phyloP scores from a whole-genome alignment of 2,113 vertebrate species.

The Saguinus midas region DNA sequence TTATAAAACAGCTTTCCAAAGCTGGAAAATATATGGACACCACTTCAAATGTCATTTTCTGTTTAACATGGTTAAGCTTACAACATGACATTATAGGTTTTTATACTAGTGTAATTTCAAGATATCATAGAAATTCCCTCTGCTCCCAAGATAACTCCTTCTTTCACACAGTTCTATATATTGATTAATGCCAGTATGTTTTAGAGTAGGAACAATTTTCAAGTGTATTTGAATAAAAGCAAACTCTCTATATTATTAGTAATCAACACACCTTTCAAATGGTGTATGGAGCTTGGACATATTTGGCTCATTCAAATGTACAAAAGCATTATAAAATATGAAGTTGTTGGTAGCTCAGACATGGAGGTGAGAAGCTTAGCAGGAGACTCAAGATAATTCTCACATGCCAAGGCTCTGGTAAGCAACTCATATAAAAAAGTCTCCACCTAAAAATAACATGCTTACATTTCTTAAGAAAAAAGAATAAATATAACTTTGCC shows the following conservation, averaged over 20 bases:
- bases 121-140: not conserved
- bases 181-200: not conserved
- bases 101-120: not conserved
- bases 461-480: not conserved
- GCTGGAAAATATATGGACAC: not conserved
- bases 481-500: not conserved
- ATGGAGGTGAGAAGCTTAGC: not conserved
- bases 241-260: not conserved
- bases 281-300: not conserved
- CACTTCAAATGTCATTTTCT: not conserved
- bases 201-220: not conserved
- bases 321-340: not conserved
- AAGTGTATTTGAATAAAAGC: not conserved
- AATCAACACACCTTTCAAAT: not conserved
- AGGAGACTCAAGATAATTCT: not conserved
- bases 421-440: not conserved
- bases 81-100: not conserved
- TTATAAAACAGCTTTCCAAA: not conserved
- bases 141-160: not conserved
- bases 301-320: not conserved
- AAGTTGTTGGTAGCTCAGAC: not conserved
- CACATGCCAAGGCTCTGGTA: not conserved
- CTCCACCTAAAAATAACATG: not conserved
- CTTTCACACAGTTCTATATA: not conserved
- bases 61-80: not conserved